A percentile compares a stretch with the other conserved stretches of the same genome.
phyloP scores from a whole-genome alignment of 2,797 vertebrate genomes.

The Coregonus suidteri region DNA sequence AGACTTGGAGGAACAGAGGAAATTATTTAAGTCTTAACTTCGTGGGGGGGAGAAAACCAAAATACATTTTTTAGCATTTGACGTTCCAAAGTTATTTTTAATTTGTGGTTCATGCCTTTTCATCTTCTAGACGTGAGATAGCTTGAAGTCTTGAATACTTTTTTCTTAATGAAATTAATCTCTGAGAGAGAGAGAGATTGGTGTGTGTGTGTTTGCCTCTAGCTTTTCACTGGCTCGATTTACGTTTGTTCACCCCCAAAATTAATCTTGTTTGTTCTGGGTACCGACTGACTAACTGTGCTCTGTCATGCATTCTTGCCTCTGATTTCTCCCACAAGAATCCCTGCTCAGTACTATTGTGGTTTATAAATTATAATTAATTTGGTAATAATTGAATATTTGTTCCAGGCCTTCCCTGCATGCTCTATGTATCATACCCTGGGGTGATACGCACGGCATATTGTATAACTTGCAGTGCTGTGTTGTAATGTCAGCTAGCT shows the following conservation, averaged over 20 bases:
- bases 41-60: too few species aligned
- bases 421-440: conserved; percentile 15
- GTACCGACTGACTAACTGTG: conserved; percentile 22
- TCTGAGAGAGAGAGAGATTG: conserved; percentile 21
- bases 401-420: conserved; percentile 33
- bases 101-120: too few species aligned
- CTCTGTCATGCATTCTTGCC: conserved; percentile 33
- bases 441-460: conserved; percentile 13
- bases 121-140: too few species aligned
- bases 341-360: conserved; percentile 26
- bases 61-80: too few species aligned
- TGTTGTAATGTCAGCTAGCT: background rate
- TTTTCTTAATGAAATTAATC: conserved; percentile 38
- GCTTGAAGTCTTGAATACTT: too few species aligned
- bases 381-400: conserved; percentile 25
- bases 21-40: background rate
- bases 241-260: conserved; percentile 40
- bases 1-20: background rate
- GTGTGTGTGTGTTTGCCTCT: conserved; percentile 32
- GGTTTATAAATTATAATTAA: conserved; percentile 24
- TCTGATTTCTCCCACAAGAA: conserved; percentile 44
- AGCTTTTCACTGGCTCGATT: conserved; percentile 29
- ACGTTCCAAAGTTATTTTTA: too few species aligned
- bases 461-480: background rate
- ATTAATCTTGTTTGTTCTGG: conserved; percentile 34